These are phyloP conservation scores for Crioceris asparagi DNA, from an alignment of 2,888 invertebrate genomes.

Conservation along the genomic window DNA sequence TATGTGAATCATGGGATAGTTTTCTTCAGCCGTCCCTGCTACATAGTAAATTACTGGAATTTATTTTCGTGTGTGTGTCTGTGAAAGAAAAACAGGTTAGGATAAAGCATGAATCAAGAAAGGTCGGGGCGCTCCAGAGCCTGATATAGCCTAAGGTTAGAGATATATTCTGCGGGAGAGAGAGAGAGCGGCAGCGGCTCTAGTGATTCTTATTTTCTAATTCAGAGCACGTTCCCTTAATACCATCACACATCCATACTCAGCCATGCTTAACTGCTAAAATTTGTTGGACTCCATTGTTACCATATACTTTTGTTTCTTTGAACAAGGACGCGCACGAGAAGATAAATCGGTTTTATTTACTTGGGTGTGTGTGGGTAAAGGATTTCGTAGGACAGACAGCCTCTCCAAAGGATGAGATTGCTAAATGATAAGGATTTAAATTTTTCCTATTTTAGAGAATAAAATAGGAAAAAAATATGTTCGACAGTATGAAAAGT, in stretches of 20 bases:
- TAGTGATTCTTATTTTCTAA: slow-evolving; percentile 37
- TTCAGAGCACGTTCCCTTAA: slow-evolving; percentile 38
- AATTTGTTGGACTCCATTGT: slow-evolving; percentile 31
- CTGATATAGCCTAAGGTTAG: slow-evolving; percentile 17
- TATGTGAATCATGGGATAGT: too few species aligned
- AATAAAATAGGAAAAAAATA: too few species aligned
- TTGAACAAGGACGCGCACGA: slow-evolving; percentile 18
- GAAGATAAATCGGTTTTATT: slow-evolving; percentile 22
- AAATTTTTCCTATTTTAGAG: too few species aligned
- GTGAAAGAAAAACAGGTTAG: slow-evolving; percentile 16
- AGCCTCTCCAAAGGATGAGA: too few species aligned
- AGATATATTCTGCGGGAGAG: slow-evolving; percentile 25
- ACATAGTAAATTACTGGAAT: neutral
- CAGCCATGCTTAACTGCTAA: slow-evolving; percentile 32
- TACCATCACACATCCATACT: slow-evolving; percentile 37
- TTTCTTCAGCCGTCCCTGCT: slow-evolving; percentile 1
- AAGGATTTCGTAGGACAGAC: too few species aligned
- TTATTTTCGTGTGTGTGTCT: neutral
- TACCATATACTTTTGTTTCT: slow-evolving; percentile 24
- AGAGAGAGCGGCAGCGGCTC: slow-evolving; percentile 23
- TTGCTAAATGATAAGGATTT: too few species aligned
- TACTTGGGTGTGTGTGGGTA: slow-evolving; percentile 16
- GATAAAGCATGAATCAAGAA: slow-evolving; percentile 18
- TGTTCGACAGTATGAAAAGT: too few species aligned
- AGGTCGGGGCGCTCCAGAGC: slow-evolving; percentile 16